Evolutionary conservation across 2,113 vertebrate species (phyloP).

Genomic region (Vulpes vulpes): DNA sequence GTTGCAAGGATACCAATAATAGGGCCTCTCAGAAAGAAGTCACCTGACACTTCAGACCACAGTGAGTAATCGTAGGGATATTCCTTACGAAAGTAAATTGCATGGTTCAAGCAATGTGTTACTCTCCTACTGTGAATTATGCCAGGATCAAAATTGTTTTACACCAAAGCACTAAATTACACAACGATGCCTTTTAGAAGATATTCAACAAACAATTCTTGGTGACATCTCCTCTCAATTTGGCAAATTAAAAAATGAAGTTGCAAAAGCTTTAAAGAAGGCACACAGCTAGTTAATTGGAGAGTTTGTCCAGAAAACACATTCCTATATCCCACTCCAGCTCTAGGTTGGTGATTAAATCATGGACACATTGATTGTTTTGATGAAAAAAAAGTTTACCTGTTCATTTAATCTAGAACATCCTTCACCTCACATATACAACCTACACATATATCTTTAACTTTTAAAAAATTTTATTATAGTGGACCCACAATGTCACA

Average conservation of each 20-base stretch:
- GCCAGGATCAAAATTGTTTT: constrained; percentile 2
- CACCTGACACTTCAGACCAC: neutral
- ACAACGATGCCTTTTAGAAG: constrained; percentile 21
- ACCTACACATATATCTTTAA: neutral
- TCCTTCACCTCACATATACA: neutral
- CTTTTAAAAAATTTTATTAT: neutral
- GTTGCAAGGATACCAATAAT: neutral
- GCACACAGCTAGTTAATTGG: neutral
- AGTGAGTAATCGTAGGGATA: constrained; percentile 4
- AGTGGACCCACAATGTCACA: neutral
- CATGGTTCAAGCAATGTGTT: neutral
- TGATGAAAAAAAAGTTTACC: neutral
- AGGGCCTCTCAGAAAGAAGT: neutral
- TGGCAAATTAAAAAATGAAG: constrained; percentile 55
- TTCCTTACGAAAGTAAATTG: neutral
- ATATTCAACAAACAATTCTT: constrained; percentile 58
- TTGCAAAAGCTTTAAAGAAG: constrained; percentile 35
- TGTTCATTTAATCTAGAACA: neutral
- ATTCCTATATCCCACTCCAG: neutral
- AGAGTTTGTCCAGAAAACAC: neutral
- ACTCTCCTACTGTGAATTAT: neutral
- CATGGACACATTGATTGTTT: neutral
- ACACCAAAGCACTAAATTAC: neutral
- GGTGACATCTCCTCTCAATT: neutral
- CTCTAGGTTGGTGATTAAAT: neutral